Conservation (phyloP, 23 tunicate species). For the Styela plicata region DNA sequence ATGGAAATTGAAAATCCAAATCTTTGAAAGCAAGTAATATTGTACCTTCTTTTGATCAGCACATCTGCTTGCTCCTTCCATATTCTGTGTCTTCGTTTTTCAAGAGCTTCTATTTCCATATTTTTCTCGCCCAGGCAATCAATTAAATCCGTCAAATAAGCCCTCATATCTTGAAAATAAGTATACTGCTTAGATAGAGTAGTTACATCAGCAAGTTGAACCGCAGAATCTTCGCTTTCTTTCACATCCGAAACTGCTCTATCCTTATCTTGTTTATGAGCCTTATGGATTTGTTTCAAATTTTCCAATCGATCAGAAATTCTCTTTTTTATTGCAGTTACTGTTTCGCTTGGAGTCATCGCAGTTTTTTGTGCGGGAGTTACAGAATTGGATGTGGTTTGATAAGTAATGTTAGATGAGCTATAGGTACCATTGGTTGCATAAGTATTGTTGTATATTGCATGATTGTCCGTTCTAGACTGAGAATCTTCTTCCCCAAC, state of each 20-base stretch:
- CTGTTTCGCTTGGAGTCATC: constrained; percentile 13
- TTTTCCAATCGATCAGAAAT: constrained; percentile 32
- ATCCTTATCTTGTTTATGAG: constrained; percentile 42
- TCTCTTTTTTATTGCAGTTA: constrained; percentile 41
- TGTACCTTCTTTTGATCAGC: constrained; percentile 23
- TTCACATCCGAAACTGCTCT: constrained; percentile 37
- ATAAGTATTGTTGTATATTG: not conserved
- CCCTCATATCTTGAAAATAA: constrained; percentile 80
- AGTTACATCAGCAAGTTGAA: constrained; percentile 43
- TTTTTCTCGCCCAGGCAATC: constrained; percentile 75
- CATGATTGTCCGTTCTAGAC: not conserved
- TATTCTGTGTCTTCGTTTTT: constrained; percentile 33
- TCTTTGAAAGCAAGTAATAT: no score
- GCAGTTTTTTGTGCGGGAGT: constrained; percentile 1
- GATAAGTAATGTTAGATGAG: not conserved
- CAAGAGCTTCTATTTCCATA: constrained; percentile 43
- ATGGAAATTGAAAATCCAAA: no score
- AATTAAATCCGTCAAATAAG: constrained; percentile 60
- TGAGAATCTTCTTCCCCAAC: not conserved
- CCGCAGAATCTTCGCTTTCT: constrained; percentile 62
- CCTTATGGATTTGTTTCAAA: constrained; percentile 20
- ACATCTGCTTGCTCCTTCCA: constrained; percentile 55
- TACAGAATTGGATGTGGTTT: not conserved
- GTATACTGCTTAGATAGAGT: constrained; percentile 53
- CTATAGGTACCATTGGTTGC: constrained; percentile 10